A percentile compares a stretch with the other conserved stretches of the same genome.
phyloP scores from a whole-genome alignment of 2,113 vertebrate species.

The Pteruthius melanotis region DNA sequence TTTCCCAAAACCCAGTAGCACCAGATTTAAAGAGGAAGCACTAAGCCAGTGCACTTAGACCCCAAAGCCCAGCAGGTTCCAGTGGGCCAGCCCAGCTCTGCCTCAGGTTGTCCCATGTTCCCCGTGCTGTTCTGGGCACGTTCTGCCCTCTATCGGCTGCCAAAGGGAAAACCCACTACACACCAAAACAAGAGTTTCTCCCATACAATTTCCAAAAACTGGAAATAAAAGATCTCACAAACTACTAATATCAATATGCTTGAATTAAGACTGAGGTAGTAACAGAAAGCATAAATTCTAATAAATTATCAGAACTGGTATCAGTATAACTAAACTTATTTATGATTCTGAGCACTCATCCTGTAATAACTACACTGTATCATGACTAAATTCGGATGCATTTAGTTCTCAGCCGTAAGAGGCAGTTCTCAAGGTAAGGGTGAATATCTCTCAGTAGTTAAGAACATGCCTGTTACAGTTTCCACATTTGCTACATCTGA shows the following conservation, averaged over 20 bases:
- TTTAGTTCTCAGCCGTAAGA: neutral
- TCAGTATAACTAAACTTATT: neutral
- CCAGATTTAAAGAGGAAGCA: neutral
- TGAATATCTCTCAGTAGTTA: neutral
- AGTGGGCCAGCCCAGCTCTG: neutral
- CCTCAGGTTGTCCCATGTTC: fast-evolving
- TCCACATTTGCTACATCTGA: neutral
- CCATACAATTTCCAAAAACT: neutral
- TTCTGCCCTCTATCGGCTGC: neutral
- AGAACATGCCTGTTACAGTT: neutral
- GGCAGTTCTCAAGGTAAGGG: neutral
- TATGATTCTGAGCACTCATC: neutral
- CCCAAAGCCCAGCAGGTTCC: neutral
- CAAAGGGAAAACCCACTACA: neutral
- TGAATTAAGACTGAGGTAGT: neutral
- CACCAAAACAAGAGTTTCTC: neutral
- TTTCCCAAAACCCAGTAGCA: neutral
- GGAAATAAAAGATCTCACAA: neutral
- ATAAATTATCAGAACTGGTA: neutral
- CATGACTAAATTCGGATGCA: neutral
- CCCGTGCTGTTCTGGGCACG: neutral
- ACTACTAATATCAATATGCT: neutral
- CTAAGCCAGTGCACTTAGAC: neutral
- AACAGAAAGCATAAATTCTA: neutral
- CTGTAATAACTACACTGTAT: neutral